phyloP scores from a whole-genome alignment of 2,113 vertebrate species.

The Falco punctatus region DNA sequence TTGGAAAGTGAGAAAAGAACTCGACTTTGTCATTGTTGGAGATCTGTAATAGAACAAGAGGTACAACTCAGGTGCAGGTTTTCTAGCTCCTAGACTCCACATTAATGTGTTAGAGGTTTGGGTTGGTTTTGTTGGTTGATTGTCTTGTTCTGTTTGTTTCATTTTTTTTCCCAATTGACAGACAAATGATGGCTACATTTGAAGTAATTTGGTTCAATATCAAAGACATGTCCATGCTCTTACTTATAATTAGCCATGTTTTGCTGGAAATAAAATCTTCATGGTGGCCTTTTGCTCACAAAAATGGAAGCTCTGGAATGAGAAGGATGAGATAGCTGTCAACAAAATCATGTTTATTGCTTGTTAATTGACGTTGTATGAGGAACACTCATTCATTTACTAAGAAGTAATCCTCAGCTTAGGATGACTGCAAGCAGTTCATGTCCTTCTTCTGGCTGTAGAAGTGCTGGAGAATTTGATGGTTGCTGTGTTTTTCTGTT shows the following conservation, averaged over 20 bases:
- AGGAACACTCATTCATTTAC: not conserved
- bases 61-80: not conserved
- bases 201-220: constrained; percentile 38
- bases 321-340: not conserved
- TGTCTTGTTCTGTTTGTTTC: not conserved
- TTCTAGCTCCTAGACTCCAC: not conserved
- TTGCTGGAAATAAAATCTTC: not conserved
- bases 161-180: constrained; percentile 55
- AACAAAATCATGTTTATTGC: not conserved
- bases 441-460: not conserved
- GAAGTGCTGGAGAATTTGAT: not conserved
- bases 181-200: constrained; percentile 7
- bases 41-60: not conserved
- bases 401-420: not conserved
- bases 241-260: not conserved
- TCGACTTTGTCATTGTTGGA: not conserved
- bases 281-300: not conserved
- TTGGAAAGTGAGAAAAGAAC: not conserved
- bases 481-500: not conserved
- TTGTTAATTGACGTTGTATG: not conserved
- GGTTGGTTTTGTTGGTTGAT: not conserved
- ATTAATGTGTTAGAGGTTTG: not conserved
- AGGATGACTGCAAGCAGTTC: not conserved
- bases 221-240: not conserved
- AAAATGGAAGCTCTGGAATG: not conserved